Percentiles rank a stretch among this genome's conserved stretches.
phyloP scores from a whole-genome alignment of 23 tunicate species.

The Styela clava region DNA sequence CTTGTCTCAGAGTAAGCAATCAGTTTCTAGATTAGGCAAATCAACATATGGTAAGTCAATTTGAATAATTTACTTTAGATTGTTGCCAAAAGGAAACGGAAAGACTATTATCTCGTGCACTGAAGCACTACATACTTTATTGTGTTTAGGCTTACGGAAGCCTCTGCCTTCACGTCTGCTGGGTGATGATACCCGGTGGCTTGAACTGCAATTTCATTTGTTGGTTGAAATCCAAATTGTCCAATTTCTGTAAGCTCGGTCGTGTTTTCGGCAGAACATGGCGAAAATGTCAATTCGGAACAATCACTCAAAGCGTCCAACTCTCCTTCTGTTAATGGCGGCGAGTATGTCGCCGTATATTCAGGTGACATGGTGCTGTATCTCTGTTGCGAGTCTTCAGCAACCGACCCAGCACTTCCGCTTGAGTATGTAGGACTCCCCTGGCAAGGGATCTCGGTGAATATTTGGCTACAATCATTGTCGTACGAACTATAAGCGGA shows the following conservation, averaged over 20 bases:
- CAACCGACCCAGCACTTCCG: not conserved
- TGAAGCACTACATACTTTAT: not conserved
- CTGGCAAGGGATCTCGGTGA: not conserved
- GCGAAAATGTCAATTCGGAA: not conserved
- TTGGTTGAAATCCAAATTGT: not conserved
- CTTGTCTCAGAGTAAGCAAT: not conserved
- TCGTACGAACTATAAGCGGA: not conserved
- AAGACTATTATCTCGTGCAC: not conserved
- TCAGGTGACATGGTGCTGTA: not conserved
- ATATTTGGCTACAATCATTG: not conserved
- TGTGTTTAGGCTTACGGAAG: not conserved
- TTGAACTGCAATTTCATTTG: not conserved
- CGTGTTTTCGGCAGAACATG: not conserved
- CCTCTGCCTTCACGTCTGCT: not conserved
- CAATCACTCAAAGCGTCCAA: not conserved
- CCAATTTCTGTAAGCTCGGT: not conserved
- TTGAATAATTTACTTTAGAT: not conserved
- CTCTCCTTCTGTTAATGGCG: not conserved
- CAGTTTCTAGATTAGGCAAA: not conserved
- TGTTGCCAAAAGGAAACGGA: not conserved
- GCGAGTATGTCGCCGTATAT: not conserved
- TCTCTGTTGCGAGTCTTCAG: not conserved
- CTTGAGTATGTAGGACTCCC: slow-evolving; percentile 4
- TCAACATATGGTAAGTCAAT: not conserved
- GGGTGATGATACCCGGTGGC: not conserved